These are phyloP conservation scores for Platysteira castanea DNA, from an alignment of 2,113 vertebrate species.

Conservation along the genomic window DNA sequence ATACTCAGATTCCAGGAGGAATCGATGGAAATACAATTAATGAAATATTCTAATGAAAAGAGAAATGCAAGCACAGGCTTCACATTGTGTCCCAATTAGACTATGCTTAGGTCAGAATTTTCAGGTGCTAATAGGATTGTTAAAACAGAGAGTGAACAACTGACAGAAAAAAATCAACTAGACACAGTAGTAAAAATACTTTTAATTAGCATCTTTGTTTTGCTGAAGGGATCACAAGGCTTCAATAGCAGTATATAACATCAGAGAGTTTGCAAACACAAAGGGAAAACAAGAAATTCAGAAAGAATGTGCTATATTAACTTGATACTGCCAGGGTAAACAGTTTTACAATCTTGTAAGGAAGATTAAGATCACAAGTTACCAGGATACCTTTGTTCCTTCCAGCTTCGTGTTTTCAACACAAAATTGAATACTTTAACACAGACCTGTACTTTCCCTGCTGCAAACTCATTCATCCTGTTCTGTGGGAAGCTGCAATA, in stretches of 20 bases:
- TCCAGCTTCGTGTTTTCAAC: slow-evolving; percentile 17
- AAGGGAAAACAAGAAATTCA: background rate
- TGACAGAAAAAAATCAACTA: background rate
- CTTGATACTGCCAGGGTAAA: slow-evolving; percentile 24
- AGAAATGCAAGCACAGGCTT: background rate
- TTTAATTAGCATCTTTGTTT: background rate
- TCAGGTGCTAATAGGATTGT: background rate
- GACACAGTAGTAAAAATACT: background rate
- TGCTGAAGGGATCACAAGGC: background rate
- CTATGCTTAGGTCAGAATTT: background rate
- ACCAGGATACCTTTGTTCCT: slow-evolving; percentile 38
- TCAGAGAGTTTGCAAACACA: slow-evolving; percentile 13
- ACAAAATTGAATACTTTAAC: background rate
- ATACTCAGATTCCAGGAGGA: background rate
- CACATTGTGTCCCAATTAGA: background rate
- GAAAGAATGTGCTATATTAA: background rate
- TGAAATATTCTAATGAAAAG: slow-evolving; percentile 6
- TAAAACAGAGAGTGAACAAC: background rate
- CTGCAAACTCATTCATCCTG: background rate
- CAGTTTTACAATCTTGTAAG: background rate
- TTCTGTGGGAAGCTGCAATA: background rate
- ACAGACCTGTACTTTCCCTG: background rate
- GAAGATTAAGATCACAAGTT: slow-evolving; percentile 29
- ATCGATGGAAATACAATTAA: background rate
- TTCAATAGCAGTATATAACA: background rate